phyloP scores from a whole-genome alignment of 2,888 invertebrate genomes.

The Aricia artaxerxes region DNA sequence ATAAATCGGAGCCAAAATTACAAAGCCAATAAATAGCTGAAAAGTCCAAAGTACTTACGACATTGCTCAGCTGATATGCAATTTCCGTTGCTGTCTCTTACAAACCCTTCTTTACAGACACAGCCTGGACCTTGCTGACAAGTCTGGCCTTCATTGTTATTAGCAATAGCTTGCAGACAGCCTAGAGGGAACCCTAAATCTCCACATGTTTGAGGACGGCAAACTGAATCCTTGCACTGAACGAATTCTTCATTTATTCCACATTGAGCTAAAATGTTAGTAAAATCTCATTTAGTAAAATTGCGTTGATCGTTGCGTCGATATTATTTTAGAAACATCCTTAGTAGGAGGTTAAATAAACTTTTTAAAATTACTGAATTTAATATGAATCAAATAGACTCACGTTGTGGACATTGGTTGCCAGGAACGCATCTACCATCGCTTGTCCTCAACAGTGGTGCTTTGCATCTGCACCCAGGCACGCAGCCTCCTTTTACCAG shows the following conservation, averaged over 20 bases:
- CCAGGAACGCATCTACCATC: slow-evolving; percentile 48
- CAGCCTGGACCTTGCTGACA: slow-evolving; percentile 49
- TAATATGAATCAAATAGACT: not conserved
- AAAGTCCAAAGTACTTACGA: slow-evolving; percentile 39
- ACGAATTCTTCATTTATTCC: slow-evolving; percentile 25
- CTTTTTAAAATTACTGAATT: too few relatives aligned
- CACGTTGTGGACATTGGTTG: slow-evolving; percentile 44
- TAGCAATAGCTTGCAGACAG: slow-evolving; percentile 44
- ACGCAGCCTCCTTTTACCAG: slow-evolving; percentile 33
- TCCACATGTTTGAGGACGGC: slow-evolving; percentile 13
- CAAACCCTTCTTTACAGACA: slow-evolving; percentile 53
- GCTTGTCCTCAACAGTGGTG: slow-evolving; percentile 41
- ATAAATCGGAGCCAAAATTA: too few relatives aligned
- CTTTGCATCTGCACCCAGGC: slow-evolving; percentile 47
- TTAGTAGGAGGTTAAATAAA: too few relatives aligned
- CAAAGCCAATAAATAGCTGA: too few relatives aligned
- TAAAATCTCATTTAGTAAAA: too few relatives aligned
- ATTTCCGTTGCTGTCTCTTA: slow-evolving; percentile 45
- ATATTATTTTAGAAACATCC: too few relatives aligned
- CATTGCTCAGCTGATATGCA: slow-evolving; percentile 48
- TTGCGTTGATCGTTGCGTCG: too few relatives aligned
- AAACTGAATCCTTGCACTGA: slow-evolving; percentile 25
- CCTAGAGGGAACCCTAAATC: slow-evolving; percentile 24
- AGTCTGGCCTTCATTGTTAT: slow-evolving; percentile 41
- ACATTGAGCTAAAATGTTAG: slow-evolving; percentile 15